These are phyloP conservation scores for Trichonephila clavata DNA, from an alignment of 1,140 invertebrate species.

Conservation along the genomic window DNA sequence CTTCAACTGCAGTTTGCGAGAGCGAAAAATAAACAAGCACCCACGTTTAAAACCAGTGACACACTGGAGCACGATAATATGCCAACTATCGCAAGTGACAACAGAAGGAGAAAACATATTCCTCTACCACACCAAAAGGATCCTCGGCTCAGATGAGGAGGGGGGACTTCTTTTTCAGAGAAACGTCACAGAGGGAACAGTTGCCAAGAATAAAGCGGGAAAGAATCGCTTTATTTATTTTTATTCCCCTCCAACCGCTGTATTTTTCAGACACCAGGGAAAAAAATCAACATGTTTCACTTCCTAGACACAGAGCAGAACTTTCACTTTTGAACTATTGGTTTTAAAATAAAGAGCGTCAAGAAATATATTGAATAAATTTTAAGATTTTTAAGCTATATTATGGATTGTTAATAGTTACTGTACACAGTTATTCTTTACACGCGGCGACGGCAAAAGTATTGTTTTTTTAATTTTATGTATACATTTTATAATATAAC, in stretches of 20 bases:
- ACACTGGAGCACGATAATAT: not conserved
- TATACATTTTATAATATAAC: too few relatives aligned
- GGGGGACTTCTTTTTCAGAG: conserved; percentile 13
- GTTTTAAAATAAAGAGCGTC: too few relatives aligned
- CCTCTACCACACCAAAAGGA: not conserved
- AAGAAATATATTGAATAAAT: too few relatives aligned
- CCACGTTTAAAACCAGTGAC: not conserved
- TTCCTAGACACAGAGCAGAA: not conserved
- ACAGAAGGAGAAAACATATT: not conserved
- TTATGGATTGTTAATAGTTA: too few relatives aligned
- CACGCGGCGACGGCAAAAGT: too few relatives aligned
- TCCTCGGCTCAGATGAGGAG: not conserved
- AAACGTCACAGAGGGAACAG: conserved; percentile 33
- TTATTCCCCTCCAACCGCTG: not conserved
- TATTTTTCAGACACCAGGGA: conserved; percentile 19
- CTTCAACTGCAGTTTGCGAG: not conserved
- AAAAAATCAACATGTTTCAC: conserved; percentile 54
- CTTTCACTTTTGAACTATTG: not conserved
- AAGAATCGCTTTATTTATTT: conserved; percentile 39
- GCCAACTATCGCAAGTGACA: conserved; percentile 11
- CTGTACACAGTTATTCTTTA: too few relatives aligned
- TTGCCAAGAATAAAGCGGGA: conserved; percentile 59
- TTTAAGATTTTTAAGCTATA: too few relatives aligned
- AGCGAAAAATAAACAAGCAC: conserved; percentile 3
- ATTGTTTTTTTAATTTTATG: too few relatives aligned